Base-by-base conservation (phyloP, 2,888 invertebrate genomes). In the Sympetrum striolatum region DNA sequence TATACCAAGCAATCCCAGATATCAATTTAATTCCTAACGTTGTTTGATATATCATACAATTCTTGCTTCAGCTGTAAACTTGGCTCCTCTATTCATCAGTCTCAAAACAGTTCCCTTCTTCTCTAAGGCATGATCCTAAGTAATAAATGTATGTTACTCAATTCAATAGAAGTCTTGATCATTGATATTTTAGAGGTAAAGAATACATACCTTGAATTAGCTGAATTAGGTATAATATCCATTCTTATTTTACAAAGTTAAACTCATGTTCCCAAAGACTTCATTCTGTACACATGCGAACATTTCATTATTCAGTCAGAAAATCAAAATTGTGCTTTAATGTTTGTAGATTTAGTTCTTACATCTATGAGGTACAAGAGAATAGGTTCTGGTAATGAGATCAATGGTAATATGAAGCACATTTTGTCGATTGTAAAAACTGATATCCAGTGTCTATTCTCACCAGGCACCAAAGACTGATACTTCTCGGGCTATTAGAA, bases 281-380 rank as follows among this genome's bases (percentile, higher is more conserved):
- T 73, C 25, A 8, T 25, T 73, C 31, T 31, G 31, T 31, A 31
- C 73, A 31, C 31, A 25, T 73, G 73, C 22, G 2, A 73, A 10
- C 31, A 73, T 15, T 64, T 82, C 35, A 37, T 37, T 86, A n/a
- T 31, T 37, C 86, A 37, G 86, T 60, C 60, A 39, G 60, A 60
- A 86, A 82, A 82, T 82, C 82, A 82, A 82, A 86, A 86, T 86
- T 86, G 86, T 86, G 86, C 86, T 86, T 60, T 60, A 37, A 64
- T 35, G 12, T 86, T 86, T 64, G 60, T 37, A 86, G 86, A 37
- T 37, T 86, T 31, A 37, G 60, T 37, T 86, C 86, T 86, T 86
- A 86, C n/a, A n/a, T 37, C 37, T 60, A 86, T 86, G 86, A 86
- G 86, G 86, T 86, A 82, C 58, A 60, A 86, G 60, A 86, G 86